A percentile compares a stretch with the other conserved stretches of the same genome.
phyloP scores from a whole-genome alignment of 2,113 vertebrate species.

The Nasalis larvatus region DNA sequence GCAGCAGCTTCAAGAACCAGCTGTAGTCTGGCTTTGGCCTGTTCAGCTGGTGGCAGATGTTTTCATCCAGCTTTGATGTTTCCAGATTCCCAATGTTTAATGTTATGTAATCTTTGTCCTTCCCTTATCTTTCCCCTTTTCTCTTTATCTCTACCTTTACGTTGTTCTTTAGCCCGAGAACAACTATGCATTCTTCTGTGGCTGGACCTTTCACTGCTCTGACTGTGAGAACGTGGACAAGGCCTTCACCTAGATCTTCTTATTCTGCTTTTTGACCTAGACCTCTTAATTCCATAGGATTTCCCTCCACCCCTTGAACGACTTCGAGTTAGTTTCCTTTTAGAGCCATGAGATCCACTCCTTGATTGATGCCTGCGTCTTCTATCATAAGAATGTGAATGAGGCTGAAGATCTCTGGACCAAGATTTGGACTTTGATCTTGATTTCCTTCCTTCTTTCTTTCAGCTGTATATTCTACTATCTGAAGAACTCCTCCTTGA shows the following conservation, averaged over 20 bases:
- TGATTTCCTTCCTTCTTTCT: conserved; percentile 89
- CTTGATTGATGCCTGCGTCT: conserved; percentile 92
- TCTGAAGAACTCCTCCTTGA: conserved; percentile 94
- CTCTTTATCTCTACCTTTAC: conserved; percentile 86
- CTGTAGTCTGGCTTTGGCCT: background rate
- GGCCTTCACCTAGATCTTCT: conserved; percentile 91
- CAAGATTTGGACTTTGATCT: conserved; percentile 91
- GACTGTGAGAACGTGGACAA: conserved; percentile 88
- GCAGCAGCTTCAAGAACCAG: background rate
- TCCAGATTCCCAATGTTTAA: conserved; percentile 76
- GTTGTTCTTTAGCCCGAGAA: conserved; percentile 85
- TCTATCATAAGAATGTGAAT: conserved; percentile 88
- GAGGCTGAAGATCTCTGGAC: too few species aligned
- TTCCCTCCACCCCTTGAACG: conserved; percentile 90
- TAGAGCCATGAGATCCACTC: conserved; percentile 93
- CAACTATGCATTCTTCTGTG: conserved; percentile 87
- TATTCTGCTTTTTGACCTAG: conserved; percentile 90
- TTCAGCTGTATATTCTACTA: conserved; percentile 88
- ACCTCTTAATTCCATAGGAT: conserved; percentile 91
- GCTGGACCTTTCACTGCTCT: conserved; percentile 87
- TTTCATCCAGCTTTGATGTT: background rate
- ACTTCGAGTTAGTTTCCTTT: conserved; percentile 91
- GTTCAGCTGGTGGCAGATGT: background rate
- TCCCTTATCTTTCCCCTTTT: conserved; percentile 85
- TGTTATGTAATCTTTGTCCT: conserved; percentile 82